Conservation (phyloP, 2,797 vertebrate species). For the Catostomus latipinnis region DNA sequence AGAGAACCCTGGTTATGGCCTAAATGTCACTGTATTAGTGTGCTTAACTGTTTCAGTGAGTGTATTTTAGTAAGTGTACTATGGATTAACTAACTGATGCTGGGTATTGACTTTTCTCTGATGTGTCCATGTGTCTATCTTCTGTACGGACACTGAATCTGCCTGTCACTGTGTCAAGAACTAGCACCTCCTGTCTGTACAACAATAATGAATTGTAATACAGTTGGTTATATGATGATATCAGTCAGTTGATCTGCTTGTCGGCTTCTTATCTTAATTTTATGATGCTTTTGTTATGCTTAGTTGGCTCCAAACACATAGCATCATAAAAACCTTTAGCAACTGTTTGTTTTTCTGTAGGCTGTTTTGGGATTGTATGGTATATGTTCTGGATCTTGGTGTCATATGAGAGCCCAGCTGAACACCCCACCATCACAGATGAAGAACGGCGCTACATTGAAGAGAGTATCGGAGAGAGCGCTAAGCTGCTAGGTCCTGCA, state of each 20-base stretch:
- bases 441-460: constrained; percentile 97
- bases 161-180: constrained; percentile 23
- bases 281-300: not conserved
- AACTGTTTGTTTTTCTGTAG: constrained; percentile 69
- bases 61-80: constrained; percentile 68
- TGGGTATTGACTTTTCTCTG: constrained; percentile 69
- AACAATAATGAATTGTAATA: constrained; percentile 26
- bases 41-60: constrained; percentile 24
- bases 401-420: constrained; percentile 95
- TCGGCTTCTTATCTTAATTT: not conserved
- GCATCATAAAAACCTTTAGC: not conserved
- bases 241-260: constrained; percentile 1
- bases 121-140: constrained; percentile 67
- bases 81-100: constrained; percentile 71
- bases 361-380: constrained; percentile 93
- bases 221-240: constrained; percentile 6
- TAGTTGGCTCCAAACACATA: not conserved
- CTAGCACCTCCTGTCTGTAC: not conserved
- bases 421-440: constrained; percentile 91
- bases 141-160: constrained; percentile 41
- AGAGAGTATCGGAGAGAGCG: constrained; percentile 97
- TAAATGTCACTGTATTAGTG: constrained; percentile 13
- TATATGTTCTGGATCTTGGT: constrained; percentile 97
- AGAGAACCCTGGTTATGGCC: not conserved
- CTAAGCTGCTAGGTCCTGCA: constrained; percentile 86